A percentile compares a stretch with the other conserved stretches of the same genome.
Evolutionary conservation across 2,888 invertebrate species (phyloP).

Genomic region (Melieria omissa): DNA sequence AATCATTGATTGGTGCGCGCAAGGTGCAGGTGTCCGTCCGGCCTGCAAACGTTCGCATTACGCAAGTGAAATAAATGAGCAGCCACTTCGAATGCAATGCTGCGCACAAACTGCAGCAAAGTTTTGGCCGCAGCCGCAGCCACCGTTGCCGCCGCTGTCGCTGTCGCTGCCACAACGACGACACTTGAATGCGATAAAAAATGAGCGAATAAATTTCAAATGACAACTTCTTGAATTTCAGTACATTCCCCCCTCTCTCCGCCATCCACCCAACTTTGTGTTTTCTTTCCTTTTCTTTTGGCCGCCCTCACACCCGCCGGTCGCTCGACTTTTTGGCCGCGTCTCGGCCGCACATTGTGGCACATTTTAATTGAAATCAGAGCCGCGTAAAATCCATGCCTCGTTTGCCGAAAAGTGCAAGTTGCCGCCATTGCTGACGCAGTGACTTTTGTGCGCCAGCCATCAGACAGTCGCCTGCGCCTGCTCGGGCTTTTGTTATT

Average conservation of each 20-base stretch:
- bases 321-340: background rate
- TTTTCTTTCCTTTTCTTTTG: background rate
- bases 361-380: background rate
- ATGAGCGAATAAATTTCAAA: too few relatives aligned
- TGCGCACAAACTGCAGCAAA: background rate
- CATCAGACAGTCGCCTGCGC: too few relatives aligned
- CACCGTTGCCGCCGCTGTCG: too few relatives aligned
- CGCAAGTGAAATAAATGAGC: background rate
- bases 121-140: too few relatives aligned
- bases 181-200: too few relatives aligned
- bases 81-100: background rate
- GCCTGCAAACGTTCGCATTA: background rate
- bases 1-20: slow-evolving; percentile 11
- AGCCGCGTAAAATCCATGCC: background rate
- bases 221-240: too few relatives aligned
- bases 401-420: background rate
- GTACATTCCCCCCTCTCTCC: too few relatives aligned
- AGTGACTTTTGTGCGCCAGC: background rate
- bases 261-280: too few relatives aligned
- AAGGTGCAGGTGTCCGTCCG: background rate
- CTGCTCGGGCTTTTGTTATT: background rate
- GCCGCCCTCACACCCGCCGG: background rate
- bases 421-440: too few relatives aligned
- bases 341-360: background rate
- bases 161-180: too few relatives aligned